These are phyloP conservation scores for Drosophila antonietae DNA, from an alignment of 2,888 invertebrate genomes.

Conservation along the genomic window DNA sequence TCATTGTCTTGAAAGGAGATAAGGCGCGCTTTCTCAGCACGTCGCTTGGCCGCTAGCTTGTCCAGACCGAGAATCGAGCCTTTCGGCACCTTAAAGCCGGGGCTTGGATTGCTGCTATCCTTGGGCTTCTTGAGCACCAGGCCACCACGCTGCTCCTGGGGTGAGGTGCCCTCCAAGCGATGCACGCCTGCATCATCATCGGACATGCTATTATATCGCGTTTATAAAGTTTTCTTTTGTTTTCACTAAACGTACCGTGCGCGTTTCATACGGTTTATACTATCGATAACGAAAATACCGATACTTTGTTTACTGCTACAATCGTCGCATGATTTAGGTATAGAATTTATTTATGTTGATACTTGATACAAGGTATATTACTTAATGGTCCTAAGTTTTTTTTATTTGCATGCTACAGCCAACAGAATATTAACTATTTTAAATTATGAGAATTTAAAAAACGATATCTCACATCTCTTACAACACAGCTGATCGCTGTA, in stretches of 20 bases:
- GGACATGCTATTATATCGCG: constrained; percentile 44
- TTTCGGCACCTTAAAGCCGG: constrained; percentile 89
- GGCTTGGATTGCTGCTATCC: constrained; percentile 81
- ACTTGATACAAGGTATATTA: background rate
- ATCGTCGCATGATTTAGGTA: background rate
- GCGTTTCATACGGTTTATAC: constrained; percentile 52
- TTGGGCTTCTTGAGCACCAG: constrained; percentile 88
- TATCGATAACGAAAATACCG: constrained; percentile 26
- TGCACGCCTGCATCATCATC: constrained; percentile 85
- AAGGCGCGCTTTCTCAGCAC: constrained; percentile 87
- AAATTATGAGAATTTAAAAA: background rate
- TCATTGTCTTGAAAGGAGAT: constrained; percentile 88
- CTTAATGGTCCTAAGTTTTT: background rate
- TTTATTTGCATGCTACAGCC: background rate
- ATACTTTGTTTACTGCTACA: background rate
- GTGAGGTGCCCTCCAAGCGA: constrained; percentile 89
- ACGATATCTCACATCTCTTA: background rate
- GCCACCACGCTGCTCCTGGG: constrained; percentile 88
- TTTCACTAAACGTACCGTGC: constrained; percentile 49
- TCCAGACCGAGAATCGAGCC: constrained; percentile 93
- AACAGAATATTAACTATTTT: background rate
- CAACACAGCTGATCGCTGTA: constrained; percentile 23
- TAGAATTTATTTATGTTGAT: background rate
- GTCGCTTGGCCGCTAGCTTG: constrained; percentile 91
- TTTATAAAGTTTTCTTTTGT: constrained; percentile 39